Percentiles rank a stretch among this genome's conserved stretches.
phyloP scores from a whole-genome alignment of 2,113 vertebrate species.

The Eudyptes chrysolophus region DNA sequence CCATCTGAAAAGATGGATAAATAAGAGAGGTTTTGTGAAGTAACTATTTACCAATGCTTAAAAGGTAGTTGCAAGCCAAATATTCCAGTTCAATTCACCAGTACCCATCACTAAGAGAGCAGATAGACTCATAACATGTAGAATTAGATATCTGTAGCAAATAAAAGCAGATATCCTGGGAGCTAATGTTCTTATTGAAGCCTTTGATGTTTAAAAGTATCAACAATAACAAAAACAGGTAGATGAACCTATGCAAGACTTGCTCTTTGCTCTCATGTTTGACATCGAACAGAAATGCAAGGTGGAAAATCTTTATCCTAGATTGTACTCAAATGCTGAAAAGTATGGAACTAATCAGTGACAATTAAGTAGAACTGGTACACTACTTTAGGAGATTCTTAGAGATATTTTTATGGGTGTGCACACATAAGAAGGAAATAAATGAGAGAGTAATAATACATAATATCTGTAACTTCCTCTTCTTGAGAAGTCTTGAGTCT shows the following conservation, averaged over 20 bases:
- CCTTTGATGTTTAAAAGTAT: neutral
- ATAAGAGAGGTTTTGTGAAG: conserved; percentile 68
- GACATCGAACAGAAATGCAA: neutral
- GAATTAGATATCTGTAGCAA: neutral
- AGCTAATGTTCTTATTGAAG: neutral
- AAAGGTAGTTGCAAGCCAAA: conserved; percentile 59
- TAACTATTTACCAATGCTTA: conserved; percentile 63
- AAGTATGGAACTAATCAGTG: neutral
- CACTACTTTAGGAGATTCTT: neutral
- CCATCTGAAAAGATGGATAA: conserved; percentile 71
- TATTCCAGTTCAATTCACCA: conserved; percentile 23
- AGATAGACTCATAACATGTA: neutral
- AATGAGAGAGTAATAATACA: neutral
- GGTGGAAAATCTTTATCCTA: neutral
- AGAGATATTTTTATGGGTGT: neutral
- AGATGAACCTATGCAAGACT: neutral
- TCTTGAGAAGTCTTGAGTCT: neutral
- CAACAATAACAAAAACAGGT: neutral
- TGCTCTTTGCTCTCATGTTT: neutral
- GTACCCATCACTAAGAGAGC: neutral
- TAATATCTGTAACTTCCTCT: neutral
- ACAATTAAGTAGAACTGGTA: neutral
- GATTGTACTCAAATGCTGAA: neutral
- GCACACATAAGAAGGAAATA: neutral
- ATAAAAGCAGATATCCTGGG: neutral